Evolutionary conservation across 2,113 vertebrate species (phyloP), one percentile per base, ranked within the genome.

Genomic region (Marmota flaviventris): DNA sequence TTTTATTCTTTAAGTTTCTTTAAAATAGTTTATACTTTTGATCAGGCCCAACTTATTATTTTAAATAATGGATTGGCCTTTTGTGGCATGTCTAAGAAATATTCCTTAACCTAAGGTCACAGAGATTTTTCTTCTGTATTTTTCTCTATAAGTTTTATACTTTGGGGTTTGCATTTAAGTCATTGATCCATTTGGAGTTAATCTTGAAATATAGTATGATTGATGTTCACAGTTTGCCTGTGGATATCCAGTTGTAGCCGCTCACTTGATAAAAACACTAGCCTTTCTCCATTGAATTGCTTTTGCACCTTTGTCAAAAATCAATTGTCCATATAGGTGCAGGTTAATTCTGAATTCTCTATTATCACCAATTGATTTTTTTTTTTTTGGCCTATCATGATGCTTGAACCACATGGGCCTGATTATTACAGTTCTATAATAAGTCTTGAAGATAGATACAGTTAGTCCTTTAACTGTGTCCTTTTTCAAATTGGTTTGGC

Each of bases 351-450:
- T 79, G n/a, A 96, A 85, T 34, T 93, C 45, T 83, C 29, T 39
- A 63, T 93, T 93, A 7, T 72, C 86, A 45, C 85, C 72, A 85
- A 73, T 93, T 85, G 72, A 96, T 85, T 85, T 72, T 58, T 58
- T 56, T 56, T 22, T 53, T 53, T 22, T 67, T 70, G 12, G 16
- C 61, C 58, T 63, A 17, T 85, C 11, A 20, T 78, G 63, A 39
- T 34, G 17, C 6, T 24, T 16, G 39, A 72, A 48, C 29, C 63
- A 45, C 53, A 61, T 25, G 5, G 25, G 58, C 18, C 42, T 70
- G 48, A 85, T 79, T n/a, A 45, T 29, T 63, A 17, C 2, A n/a
- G 63, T 20, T 85, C 70, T 69, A 53, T 72, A 78, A 85, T 72
- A 39, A 78, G 39, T 45, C 7, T 70, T 42, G 85, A 72, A 72